phyloP scores from a whole-genome alignment of 2,113 vertebrate species.

The Hyla sarda region DNA sequence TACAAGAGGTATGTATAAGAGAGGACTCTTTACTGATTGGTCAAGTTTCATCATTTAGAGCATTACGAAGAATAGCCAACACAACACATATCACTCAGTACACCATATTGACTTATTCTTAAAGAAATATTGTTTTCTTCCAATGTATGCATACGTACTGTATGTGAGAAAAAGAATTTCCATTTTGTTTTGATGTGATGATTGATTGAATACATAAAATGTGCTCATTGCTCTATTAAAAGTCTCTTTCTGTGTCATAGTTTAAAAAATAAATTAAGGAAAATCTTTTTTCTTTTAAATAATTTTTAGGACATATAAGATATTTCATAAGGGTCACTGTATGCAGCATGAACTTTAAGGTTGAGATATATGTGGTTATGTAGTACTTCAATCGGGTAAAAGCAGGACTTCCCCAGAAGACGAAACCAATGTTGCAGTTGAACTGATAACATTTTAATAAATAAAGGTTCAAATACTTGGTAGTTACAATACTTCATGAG shows the following conservation, averaged over 20 bases:
- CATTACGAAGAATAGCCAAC: conserved; percentile 5
- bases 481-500: too few relatives aligned
- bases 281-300: neutral
- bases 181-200: neutral
- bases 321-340: neutral
- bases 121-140: conserved; percentile 45
- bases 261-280: too few relatives aligned
- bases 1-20: neutral
- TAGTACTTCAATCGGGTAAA: too few relatives aligned
- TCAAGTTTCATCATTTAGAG: conserved; percentile 21
- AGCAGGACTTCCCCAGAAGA: too few relatives aligned
- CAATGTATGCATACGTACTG: neutral
- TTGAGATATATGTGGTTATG: too few relatives aligned
- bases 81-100: conserved; percentile 17
- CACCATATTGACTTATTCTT: neutral
- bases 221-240: neutral
- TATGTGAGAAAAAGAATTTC: conserved; percentile 30
- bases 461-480: too few relatives aligned
- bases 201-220: conserved; percentile 17
- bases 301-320: neutral
- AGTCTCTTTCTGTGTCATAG: neutral
- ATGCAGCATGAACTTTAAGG: too few relatives aligned
- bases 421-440: too few relatives aligned
- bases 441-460: too few relatives aligned
- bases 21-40: conserved; percentile 9